Evolutionary conservation across 2,113 vertebrate species (phyloP), one percentile per base, ranked within the genome.

Genomic region (Tyrannus savana): DNA sequence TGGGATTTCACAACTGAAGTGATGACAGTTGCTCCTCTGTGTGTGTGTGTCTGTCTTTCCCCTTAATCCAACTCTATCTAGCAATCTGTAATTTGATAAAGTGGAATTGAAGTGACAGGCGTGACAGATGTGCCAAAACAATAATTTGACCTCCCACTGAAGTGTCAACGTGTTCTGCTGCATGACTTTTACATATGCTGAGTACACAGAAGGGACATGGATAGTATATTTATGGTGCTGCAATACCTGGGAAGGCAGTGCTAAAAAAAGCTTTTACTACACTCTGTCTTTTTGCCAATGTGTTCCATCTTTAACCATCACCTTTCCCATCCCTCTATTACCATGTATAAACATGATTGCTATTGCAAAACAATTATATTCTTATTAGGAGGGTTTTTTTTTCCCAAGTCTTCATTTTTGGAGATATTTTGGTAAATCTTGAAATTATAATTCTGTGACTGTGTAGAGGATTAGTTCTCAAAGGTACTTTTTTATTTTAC

Each of bases 71-170:
- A 75, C 95, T 72, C 92, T 92, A 58, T 95, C 95, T 78, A 95
- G 95, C 96, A 96, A 92, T 95, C 96, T 81, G 95, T 97, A 96
- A 97, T 97, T 97, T 96, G 96, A 98, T 97, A 96, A 96, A 97
- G 96, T 96, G 87, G 89, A 96, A 95, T 94, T 87, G 96, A 97
- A 97, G 93, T 97, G 97, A 97, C 95, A 96, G 78, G 87, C 73
- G 13, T 96, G 95, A 97, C 95, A 96, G 94, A 96, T 93, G 95
- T 97, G 96, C 92, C 97, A 97, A 95, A 97, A 96, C 92, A 96
- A 91, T 97, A 91, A 97, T 89, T 77, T 97, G 93, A 86, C 95
- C 96, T 96, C 91, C 93, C 66, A 87, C 84, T 88, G 96, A 98
- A 90, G 75, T 89, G 89, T 89, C 92, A 80, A 11, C 31, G 47